Percentiles rank a stretch among this genome's conserved stretches.
Conservation (phyloP, 2,888 invertebrate species). For the Pollenia labialis region DNA sequence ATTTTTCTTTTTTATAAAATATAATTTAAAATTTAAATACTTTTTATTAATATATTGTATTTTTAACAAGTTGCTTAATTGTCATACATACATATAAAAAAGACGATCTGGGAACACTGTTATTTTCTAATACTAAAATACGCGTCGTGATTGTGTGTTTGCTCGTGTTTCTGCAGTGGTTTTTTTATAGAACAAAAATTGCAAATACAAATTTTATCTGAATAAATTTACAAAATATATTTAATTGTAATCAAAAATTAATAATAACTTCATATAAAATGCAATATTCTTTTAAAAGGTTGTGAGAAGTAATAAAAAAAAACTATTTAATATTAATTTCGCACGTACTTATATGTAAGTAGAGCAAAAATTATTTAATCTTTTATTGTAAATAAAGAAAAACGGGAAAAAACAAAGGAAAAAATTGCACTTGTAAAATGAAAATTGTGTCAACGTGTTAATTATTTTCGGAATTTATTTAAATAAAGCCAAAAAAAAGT, state of each 20-base stretch:
- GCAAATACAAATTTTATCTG: slow-evolving; percentile 29
- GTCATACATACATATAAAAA: background rate
- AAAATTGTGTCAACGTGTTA: slow-evolving; percentile 60
- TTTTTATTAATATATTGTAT: no score
- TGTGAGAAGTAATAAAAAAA: slow-evolving; percentile 27
- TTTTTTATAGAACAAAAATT: slow-evolving; percentile 35
- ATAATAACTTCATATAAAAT: slow-evolving; percentile 16
- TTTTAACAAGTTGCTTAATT: background rate
- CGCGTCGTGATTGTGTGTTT: slow-evolving; percentile 47
- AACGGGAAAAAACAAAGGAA: background rate
- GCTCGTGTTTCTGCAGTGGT: slow-evolving; percentile 41
- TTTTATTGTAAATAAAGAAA: slow-evolving; percentile 41
- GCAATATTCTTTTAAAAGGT: slow-evolving; percentile 18
- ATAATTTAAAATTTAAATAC: no score
- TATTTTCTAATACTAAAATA: slow-evolving; percentile 26
- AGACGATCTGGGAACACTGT: slow-evolving; percentile 14
- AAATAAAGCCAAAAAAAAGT: slow-evolving; percentile 10
- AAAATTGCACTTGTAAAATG: slow-evolving; percentile 15
- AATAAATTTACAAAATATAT: slow-evolving; percentile 4
- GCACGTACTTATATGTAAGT: slow-evolving; percentile 19
- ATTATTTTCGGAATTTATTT: slow-evolving; percentile 34
- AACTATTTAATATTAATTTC: background rate
- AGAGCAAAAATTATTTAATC: slow-evolving; percentile 26
- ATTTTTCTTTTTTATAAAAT: no score
- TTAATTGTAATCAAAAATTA: background rate